Evolutionary conservation across 1,140 invertebrate species (phyloP), one percentile per base, ranked within the genome.

Genomic region (Bradynema listronoti): DNA sequence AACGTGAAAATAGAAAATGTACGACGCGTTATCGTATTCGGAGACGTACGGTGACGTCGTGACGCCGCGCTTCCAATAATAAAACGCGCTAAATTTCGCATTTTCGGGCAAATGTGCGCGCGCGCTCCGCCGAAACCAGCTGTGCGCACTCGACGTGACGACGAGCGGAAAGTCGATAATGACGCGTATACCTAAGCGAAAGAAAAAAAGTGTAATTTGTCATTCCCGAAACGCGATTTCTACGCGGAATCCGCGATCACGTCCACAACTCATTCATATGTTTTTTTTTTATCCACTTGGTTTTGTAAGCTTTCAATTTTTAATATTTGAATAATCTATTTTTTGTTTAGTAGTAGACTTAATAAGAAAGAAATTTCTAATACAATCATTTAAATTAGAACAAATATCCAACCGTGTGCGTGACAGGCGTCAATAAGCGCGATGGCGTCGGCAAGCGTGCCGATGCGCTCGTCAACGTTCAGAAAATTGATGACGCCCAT

Each of bases 341-440:
- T 42, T 42, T 42, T 42, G 16, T 42, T 3, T 1, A 42, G 22
- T 42, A 16, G 16, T 42, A 3, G 39, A 5, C 14, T n/a, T 22
- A 30, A 1, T 2, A 11, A 4, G 11, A 49, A 2, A 49, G 14
- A 45, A 57, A 56, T 55, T 22, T 9, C 11, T 55, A 2, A 57
- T 22, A 11, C 25, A 24, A 11, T 11, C n/a, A n/a, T n/a, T n/a
- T n/a, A n/a, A n/a, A n/a, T n/a, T n/a, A n/a, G n/a, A n/a, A n/a
- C n/a, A 58, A 58, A 39, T 22, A 19, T 51, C 1, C 46, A 14
- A 65, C 58, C 61, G 53, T 64, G 61, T 0, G 51, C 33, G 34
- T 76, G 75, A n/a, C 71, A 58, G 14, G 55, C 55, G 11, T 75
- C n/a, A 39, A 78, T 77, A 43, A 77, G 62, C 25, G 69, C 58